These are phyloP conservation scores for Edolisoma coerulescens DNA, from an alignment of 2,113 vertebrate species.

Conservation along the genomic window DNA sequence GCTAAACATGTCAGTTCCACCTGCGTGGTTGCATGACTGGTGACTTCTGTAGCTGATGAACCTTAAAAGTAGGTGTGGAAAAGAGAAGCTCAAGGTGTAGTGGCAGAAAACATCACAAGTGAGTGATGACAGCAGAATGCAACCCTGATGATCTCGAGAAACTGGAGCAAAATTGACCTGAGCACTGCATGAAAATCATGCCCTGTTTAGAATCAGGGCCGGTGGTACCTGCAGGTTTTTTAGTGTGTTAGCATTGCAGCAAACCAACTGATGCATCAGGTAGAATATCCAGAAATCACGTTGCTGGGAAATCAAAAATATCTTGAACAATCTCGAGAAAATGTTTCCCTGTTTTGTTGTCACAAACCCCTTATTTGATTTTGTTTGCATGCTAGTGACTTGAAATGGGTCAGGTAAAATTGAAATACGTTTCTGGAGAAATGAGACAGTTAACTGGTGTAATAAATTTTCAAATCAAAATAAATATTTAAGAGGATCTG, in stretches of 20 bases:
- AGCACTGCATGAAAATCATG: background rate
- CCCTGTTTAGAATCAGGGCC: background rate
- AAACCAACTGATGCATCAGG: background rate
- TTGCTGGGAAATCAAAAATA: background rate
- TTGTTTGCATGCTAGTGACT: background rate
- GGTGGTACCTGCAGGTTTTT: background rate
- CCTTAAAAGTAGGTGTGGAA: background rate
- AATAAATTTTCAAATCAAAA: background rate
- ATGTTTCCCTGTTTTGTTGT: background rate
- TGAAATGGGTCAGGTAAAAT: background rate
- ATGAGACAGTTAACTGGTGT: background rate
- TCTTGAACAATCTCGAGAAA: background rate
- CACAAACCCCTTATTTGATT: background rate
- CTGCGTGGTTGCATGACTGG: background rate
- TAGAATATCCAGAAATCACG: background rate
- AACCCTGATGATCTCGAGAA: fast-evolving
- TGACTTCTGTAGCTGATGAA: background rate
- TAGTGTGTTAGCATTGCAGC: background rate
- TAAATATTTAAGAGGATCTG: background rate
- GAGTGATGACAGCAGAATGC: background rate
- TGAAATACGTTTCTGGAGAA: background rate
- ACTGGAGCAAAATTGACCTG: background rate
- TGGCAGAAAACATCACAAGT: background rate
- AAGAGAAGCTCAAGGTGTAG: background rate
- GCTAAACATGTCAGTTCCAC: background rate